These are phyloP conservation scores for Tetramorium simillimum DNA, from an alignment of 1,140 invertebrate genomes.

Conservation along the genomic window DNA sequence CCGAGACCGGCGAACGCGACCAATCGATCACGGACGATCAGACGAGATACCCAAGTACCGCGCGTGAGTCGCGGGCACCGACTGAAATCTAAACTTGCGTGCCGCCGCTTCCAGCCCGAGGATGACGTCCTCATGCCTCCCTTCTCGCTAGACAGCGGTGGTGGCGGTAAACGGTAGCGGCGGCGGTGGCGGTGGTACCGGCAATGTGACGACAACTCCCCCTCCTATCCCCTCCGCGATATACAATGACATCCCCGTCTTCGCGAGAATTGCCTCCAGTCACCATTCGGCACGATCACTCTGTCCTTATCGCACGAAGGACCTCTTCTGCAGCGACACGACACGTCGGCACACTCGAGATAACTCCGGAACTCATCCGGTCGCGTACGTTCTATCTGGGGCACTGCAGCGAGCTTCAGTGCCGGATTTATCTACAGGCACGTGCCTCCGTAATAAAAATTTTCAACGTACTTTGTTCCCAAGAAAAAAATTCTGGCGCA, in stretches of 20 bases:
- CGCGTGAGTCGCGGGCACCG: constrained; percentile 81
- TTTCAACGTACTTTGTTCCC: neutral
- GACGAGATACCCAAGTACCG: constrained; percentile 58
- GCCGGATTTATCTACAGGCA: neutral
- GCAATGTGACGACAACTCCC: constrained; percentile 50
- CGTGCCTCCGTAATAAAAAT: neutral
- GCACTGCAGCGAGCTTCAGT: neutral
- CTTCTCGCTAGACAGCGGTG: constrained; percentile 49
- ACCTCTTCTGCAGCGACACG: neutral
- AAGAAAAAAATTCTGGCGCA: neutral
- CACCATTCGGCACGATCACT: constrained; percentile 42
- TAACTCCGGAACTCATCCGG: constrained; percentile 17
- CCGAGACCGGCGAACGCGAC: neutral
- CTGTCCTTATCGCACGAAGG: constrained; percentile 58
- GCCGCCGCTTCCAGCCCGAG: constrained; percentile 82
- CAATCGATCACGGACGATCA: neutral
- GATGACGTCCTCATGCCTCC: constrained; percentile 76
- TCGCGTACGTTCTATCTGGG: constrained; percentile 13
- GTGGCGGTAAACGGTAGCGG: constrained; percentile 67
- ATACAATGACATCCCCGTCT: constrained; percentile 66
- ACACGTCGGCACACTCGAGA: constrained; percentile 49
- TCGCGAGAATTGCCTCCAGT: constrained; percentile 63
- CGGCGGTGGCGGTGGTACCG: constrained; percentile 62
- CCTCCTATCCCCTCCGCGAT: constrained; percentile 28
- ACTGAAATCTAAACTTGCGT: constrained; percentile 83